These are phyloP conservation scores for Hippocampus kuda DNA, from an alignment of 2,797 vertebrate genomes.

Conservation along the genomic window DNA sequence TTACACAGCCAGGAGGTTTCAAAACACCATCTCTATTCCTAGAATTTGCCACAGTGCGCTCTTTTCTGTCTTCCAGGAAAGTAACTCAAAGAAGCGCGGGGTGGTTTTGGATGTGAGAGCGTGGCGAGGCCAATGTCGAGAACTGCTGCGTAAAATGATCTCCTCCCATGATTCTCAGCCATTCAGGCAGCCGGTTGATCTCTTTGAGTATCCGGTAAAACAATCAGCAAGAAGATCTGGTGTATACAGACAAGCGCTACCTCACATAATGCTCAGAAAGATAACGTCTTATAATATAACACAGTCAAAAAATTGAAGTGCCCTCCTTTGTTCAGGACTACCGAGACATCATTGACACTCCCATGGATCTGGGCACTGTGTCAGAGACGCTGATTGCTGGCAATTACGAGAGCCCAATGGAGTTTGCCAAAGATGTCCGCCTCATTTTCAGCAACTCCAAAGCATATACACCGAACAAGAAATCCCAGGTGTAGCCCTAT, in stretches of 20 bases:
- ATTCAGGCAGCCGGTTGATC: slow-evolving; percentile 85
- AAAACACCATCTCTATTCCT: not conserved
- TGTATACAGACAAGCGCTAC: not conserved
- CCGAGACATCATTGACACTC: slow-evolving; percentile 88
- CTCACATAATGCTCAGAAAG: not conserved
- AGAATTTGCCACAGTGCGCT: not conserved
- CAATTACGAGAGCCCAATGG: slow-evolving; percentile 88
- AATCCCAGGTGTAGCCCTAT: slow-evolving; percentile 78
- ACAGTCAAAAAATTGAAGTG: not conserved
- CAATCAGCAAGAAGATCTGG: slow-evolving; percentile 1
- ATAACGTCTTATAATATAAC: not conserved
- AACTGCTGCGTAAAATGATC: slow-evolving; percentile 81
- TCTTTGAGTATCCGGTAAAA: slow-evolving; percentile 82
- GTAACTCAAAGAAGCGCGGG: slow-evolving; percentile 58
- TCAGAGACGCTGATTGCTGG: slow-evolving; percentile 81
- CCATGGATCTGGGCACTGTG: slow-evolving; percentile 93
- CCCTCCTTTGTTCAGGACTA: slow-evolving; percentile 72
- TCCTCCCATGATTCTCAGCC: slow-evolving; percentile 83
- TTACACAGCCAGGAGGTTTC: not conserved
- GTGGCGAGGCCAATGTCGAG: slow-evolving; percentile 81
- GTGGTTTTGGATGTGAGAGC: slow-evolving; percentile 67
- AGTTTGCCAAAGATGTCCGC: slow-evolving; percentile 92
- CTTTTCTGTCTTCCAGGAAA: slow-evolving; percentile 37
- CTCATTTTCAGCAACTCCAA: slow-evolving; percentile 98
- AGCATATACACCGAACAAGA: slow-evolving; percentile 98